Base-by-base conservation (phyloP, 37 sponge, comb jelly and placozoan genomes). In the Tethya wilhelma region DNA sequence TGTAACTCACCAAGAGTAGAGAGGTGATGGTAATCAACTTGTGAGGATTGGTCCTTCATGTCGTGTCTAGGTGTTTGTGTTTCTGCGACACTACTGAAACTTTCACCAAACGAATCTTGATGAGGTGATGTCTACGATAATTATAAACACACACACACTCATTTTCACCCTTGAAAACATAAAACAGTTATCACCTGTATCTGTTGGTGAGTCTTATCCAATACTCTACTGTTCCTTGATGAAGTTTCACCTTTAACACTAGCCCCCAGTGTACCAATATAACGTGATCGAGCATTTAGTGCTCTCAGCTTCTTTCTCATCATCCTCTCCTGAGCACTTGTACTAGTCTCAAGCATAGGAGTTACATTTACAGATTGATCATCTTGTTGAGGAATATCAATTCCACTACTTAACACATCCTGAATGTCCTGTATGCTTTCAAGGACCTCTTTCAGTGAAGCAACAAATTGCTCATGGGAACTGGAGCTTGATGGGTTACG, bases 51-150 rank as follows among this genome's bases (percentile, higher is more conserved):
- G 28, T 83, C 82, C 43, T 53, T 81, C 40, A 37, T 75, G 38
- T 36, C 49, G 0, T 20, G 67, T 25, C 69, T 44, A n/a, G 79
- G 79, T 38, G 89, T 89, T 45, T 83, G 83, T 25, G 89, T 89
- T 40, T 73, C 74, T 32, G 70, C 73, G 19, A 73, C 86, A 62
- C 72, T 79, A 42, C 25, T 56, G 67, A 64, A 56, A n/a, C 63
- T 67, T 19, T 53, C 39, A 34, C 79, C 71, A 37, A 56, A 79
- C 7, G 80, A 63, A 58, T 56, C 55, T 1, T 14, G 6, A 80
- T 45, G n/a, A n/a, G n/a, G 7, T 4, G 34, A 29, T n/a, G 66
- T 29, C 31, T 19, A 31, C 66, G 2, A 19, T 34, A 64, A 64
- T 29, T 64, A 4, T n/a, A n/a, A n/a, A n/a, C n/a, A n/a, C n/a